Base-by-base conservation (phyloP, 2,797 vertebrate species). In the Neoniphon sammara region DNA sequence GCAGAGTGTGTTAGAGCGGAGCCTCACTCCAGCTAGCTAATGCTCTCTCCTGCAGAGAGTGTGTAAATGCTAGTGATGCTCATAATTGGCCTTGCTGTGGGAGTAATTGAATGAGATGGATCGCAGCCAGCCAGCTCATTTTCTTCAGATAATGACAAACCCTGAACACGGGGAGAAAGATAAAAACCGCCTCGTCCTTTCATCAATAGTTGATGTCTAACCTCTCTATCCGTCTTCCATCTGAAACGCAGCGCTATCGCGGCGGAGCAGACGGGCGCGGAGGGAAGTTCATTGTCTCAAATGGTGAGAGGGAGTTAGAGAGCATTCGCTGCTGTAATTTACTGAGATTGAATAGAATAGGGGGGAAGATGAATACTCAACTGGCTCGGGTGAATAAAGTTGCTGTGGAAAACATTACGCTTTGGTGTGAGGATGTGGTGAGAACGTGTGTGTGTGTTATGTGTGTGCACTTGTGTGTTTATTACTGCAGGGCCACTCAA, bases 101-200 rank as follows among this genome's bases (percentile, higher is more conserved):
- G 83, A 77, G 78, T 81, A 86, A 89, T 87, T 83, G 85, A 90
- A 85, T 71, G 77, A 80, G 72, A 85, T 80, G 75, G 77, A 84
- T 87, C 20, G 21, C 57, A 75, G 70, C 65, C 76, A 82, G 66
- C 50, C 2, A 39, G 44, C 54, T 77, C 70, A 17, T 80, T 75
- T 83, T 80, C 74, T 47, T 64, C 57, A 66, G 66, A 85, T 80
- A 81, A 84, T 72, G 54, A 72, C 53, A 54, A 6, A 75, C 67
- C 65, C 30, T 52, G 53, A 83, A 73, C n/a, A 5, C 34, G 7
- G 58, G 36, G 42, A 66, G 60, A 34, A 21, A 46, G 70, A 77
- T 72, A 34, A 52, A 27, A 75, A 54, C 42, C 10, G 21, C 36
- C 57, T 70, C 50, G 52, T 71, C 52, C 54, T 7, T 55, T 70